Conservation (phyloP, 2,113 vertebrate species). For the Calyptomena viridis region DNA sequence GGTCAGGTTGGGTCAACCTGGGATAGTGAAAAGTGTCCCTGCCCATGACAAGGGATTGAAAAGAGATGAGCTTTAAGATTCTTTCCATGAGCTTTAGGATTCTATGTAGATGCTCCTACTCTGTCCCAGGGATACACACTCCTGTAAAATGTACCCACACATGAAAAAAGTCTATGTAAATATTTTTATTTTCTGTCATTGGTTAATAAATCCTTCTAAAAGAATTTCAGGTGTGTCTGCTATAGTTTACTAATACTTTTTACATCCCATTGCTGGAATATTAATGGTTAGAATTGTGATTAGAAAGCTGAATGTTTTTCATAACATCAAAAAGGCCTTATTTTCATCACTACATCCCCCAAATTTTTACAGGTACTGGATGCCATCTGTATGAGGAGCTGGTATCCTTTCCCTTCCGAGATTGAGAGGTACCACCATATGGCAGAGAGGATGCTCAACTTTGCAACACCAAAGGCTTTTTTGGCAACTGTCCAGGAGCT, state of each 20-base stretch:
- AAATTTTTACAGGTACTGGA: conserved; percentile 26
- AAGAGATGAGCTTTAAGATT: background rate
- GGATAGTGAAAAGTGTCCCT: background rate
- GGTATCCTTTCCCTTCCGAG: background rate
- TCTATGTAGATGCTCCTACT: background rate
- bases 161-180: background rate
- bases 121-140: background rate
- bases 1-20: background rate
- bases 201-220: background rate
- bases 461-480: conserved; percentile 37
- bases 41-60: too few species aligned
- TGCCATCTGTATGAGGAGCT: conserved; percentile 28
- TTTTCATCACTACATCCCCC: background rate
- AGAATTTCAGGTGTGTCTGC: background rate
- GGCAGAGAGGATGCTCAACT: conserved; percentile 45
- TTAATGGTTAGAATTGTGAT: background rate
- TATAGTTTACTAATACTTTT: background rate
- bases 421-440: conserved; percentile 52
- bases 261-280: too few species aligned
- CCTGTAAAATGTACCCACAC: background rate
- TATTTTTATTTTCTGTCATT: background rate
- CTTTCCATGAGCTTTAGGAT: too few species aligned
- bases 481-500: conserved; percentile 43
- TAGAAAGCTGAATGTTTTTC: background rate
- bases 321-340: accelerated